These are phyloP conservation scores for Sylvia atricapilla DNA, from an alignment of 2,113 vertebrate genomes.

Conservation along the genomic window DNA sequence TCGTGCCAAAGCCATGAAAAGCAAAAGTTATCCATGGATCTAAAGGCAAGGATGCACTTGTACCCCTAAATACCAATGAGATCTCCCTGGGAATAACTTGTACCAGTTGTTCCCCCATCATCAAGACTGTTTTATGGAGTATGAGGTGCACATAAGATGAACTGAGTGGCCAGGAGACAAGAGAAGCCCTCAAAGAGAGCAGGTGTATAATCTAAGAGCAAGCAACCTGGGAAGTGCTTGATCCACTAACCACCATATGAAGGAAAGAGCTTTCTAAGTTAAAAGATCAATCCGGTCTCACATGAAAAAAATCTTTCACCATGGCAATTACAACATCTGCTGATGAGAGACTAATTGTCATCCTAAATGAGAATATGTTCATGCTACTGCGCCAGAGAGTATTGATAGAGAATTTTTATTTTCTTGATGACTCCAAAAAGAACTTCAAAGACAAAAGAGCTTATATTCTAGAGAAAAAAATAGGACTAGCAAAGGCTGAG, in stretches of 20 bases:
- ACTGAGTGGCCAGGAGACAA: background rate
- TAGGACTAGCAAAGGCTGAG: background rate
- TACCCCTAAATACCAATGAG: background rate
- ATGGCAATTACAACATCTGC: background rate
- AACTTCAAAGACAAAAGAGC: background rate
- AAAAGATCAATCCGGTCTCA: background rate
- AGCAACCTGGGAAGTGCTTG: background rate
- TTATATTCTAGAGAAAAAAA: background rate
- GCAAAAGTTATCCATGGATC: background rate
- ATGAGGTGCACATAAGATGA: background rate
- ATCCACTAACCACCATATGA: background rate
- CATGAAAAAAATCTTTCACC: background rate
- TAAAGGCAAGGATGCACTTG: background rate
- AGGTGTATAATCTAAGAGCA: background rate
- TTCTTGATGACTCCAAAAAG: background rate
- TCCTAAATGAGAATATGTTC: background rate
- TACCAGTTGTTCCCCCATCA: too few species aligned
- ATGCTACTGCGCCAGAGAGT: background rate
- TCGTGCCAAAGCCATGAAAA: background rate
- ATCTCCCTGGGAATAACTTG: background rate
- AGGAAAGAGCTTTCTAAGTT: background rate
- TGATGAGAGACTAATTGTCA: background rate
- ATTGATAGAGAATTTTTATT: background rate
- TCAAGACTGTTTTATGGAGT: background rate
- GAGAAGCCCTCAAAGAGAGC: background rate